Percentiles rank a stretch among this genome's conserved stretches.
Evolutionary conservation across 1,140 invertebrate species (phyloP).

Genomic region (Drosophila varians): DNA sequence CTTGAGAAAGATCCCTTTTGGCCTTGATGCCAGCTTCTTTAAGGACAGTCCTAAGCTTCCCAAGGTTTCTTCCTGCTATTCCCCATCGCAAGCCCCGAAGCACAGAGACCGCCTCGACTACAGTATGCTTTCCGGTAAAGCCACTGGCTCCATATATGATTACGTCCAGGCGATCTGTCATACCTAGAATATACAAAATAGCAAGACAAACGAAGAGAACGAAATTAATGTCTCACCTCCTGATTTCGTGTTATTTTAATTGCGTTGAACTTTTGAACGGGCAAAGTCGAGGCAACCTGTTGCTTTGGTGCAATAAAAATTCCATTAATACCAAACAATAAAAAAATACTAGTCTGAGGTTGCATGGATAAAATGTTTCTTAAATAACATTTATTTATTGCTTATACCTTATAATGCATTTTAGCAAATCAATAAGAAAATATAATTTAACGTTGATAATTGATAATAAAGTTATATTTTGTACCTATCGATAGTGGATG

Average conservation of each 20-base stretch:
- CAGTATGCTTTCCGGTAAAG: slow-evolving; percentile 92
- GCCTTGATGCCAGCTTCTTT: slow-evolving; percentile 85
- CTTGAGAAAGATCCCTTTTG: slow-evolving; percentile 86
- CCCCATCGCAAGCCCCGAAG: slow-evolving; percentile 83
- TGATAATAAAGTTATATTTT: no score
- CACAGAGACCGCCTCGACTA: slow-evolving; percentile 86
- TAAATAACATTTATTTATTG: no score
- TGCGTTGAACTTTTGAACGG: neutral
- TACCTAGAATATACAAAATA: slow-evolving; percentile 18
- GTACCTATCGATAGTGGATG: no score
- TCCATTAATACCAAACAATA: neutral
- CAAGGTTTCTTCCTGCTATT: slow-evolving; percentile 75
- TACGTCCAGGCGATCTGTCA: slow-evolving; percentile 86
- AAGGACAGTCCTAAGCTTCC: slow-evolving; percentile 89
- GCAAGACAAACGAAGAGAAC: neutral
- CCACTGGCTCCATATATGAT: slow-evolving; percentile 93
- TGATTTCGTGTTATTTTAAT: neutral
- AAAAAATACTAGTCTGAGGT: neutral
- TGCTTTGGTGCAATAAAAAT: no score
- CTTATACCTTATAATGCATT: no score
- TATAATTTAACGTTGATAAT: no score
- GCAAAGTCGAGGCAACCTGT: neutral
- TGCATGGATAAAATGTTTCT: no score
- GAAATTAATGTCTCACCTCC: neutral
- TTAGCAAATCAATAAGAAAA: no score